Conservation (phyloP, 2,113 vertebrate species). For the Nerophis ophidion region DNA sequence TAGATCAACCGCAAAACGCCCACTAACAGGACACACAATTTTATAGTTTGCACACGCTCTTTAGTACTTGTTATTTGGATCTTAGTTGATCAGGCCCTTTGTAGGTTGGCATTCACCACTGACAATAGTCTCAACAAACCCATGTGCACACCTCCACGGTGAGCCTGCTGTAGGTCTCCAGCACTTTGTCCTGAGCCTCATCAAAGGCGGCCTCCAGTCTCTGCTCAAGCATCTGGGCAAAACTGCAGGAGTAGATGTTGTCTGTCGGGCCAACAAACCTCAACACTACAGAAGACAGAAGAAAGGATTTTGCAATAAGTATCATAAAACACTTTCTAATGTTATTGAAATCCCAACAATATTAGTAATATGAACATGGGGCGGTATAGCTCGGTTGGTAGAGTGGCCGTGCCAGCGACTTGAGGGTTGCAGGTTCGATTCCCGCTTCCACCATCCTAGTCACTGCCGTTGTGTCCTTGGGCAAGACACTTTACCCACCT, state of each 20-base stretch:
- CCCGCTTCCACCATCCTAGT: too few relatives aligned
- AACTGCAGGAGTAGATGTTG: slow-evolving; percentile 88
- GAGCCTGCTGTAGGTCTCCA: slow-evolving; percentile 82
- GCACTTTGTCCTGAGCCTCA: slow-evolving; percentile 86
- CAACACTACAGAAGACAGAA: slow-evolving; percentile 69
- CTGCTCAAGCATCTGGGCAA: slow-evolving; percentile 89
- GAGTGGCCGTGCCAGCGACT: too few relatives aligned
- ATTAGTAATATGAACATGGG: background rate
- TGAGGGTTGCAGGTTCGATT: too few relatives aligned
- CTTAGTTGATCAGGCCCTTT: too few relatives aligned
- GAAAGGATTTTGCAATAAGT: background rate
- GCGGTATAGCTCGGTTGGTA: too few relatives aligned
- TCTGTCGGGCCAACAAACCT: slow-evolving; percentile 88
- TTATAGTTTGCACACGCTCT: too few relatives aligned
- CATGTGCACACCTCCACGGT: slow-evolving; percentile 79
- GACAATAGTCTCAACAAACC: background rate
- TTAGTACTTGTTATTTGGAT: too few relatives aligned
- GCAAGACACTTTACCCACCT: too few relatives aligned
- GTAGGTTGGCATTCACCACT: background rate
- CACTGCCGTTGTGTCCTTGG: too few relatives aligned
- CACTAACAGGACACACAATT: too few relatives aligned
- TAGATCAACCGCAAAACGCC: too few relatives aligned
- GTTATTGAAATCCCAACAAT: background rate
- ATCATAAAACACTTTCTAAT: background rate
- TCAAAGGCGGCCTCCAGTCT: slow-evolving; percentile 85